These are phyloP conservation scores for Diachrysia chrysitis DNA, from an alignment of 2,888 invertebrate genomes.

Conservation along the genomic window DNA sequence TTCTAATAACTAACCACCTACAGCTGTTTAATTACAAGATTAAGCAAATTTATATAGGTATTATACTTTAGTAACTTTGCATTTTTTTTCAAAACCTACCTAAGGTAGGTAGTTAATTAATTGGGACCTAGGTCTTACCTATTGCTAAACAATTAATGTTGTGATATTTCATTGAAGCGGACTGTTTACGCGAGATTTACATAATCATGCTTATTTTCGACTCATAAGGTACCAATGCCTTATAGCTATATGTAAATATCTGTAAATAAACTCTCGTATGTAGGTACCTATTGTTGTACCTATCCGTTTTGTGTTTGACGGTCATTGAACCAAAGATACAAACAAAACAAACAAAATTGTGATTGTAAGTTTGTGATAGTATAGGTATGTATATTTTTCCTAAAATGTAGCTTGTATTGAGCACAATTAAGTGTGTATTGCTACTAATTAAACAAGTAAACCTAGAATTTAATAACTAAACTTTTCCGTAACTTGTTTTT, in stretches of 20 bases:
- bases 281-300: neutral
- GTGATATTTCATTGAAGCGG: slow-evolving; percentile 15
- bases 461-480: neutral
- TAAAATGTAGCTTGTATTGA: neutral
- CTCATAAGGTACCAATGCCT: slow-evolving; percentile 19
- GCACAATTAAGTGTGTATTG: neutral
- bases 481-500: neutral
- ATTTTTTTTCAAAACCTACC: slow-evolving; percentile 13
- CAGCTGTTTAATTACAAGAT: slow-evolving; percentile 16
- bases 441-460: neutral
- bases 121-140: neutral
- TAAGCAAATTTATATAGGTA: slow-evolving; percentile 17
- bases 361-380: too few species aligned
- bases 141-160: slow-evolving; percentile 22
- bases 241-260: slow-evolving; percentile 20
- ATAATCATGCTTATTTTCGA: slow-evolving; percentile 30
- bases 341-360: neutral
- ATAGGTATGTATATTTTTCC: too few species aligned
- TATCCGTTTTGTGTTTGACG: slow-evolving; percentile 1
- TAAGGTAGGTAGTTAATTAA: neutral
- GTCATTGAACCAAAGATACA: neutral
- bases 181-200: slow-evolving; percentile 33
- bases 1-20: slow-evolving; percentile 12
- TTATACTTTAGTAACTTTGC: neutral
- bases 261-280: slow-evolving; percentile 15